Evolutionary conservation across 2,113 vertebrate species (phyloP), one percentile per base, ranked within the genome.

Genomic region (Cebidichthys violaceus): DNA sequence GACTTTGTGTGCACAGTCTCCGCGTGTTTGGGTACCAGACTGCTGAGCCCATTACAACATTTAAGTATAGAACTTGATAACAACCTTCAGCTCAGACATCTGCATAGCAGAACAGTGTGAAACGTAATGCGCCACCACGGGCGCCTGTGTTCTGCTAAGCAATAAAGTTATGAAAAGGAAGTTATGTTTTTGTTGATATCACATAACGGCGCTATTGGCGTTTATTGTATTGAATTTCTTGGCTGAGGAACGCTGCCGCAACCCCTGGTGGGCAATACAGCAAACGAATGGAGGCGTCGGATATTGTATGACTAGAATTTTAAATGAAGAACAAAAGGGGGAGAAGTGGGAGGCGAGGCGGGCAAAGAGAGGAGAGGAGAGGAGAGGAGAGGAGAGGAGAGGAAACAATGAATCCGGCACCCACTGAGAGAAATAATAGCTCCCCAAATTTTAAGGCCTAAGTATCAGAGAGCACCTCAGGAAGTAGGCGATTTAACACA

Each of bases 281-380:
- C 83, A 70, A 89, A 90, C 81, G 43, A 90, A 93, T 70, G 85
- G 90, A 88, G 89, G 89, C 86, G 71, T 86, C 55, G 62, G 88
- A 83, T 90, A 89, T 89, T 83, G 88, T 91, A 89, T 90, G 91
- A 91, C 88, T 85, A 66, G 92, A 94, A 90, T 92, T 88, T 91
- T 82, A 91, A 92, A 94, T 89, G 85, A 89, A 88, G 77, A 92
- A 90, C 82, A 81, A 79, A 84, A 13, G 24, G 78, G 70, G 70
- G 72, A 84, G 52, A 77, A 52, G 91, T 81, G 75, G 87, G 89
- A 88, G 89, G 77, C 18, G 11, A 88, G 86, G 81, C 57, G 85
- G 82, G 89, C 57, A 84, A 47, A 76, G 81, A 73, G 79, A 54
- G 47, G 20, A 54, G 47, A 11, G 20, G 8, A 17, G 47, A 31